Evolutionary conservation across 2,113 vertebrate genomes (phyloP).

Genomic region (Catharus fuscescens): DNA sequence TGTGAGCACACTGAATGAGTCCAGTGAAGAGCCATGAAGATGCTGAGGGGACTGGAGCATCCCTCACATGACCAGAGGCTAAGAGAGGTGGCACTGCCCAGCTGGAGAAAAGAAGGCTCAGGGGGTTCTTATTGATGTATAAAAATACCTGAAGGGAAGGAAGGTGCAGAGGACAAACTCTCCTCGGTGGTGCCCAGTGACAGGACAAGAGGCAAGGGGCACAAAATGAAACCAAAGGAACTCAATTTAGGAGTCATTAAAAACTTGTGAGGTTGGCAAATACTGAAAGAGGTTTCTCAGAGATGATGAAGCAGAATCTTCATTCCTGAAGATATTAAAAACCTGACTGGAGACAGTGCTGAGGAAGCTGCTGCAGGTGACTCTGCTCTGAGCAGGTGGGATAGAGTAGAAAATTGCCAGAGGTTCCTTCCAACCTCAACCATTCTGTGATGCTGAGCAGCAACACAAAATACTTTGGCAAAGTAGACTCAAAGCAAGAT

Average conservation of each 20-base stretch:
- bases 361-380: not conserved
- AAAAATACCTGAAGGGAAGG: not conserved
- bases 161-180: not conserved
- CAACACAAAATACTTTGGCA: not conserved
- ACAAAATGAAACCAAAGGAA: not conserved
- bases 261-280: not conserved
- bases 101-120: not conserved
- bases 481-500: not conserved
- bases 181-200: not conserved
- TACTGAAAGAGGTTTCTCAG: not conserved
- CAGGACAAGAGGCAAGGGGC: not conserved
- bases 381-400: not conserved
- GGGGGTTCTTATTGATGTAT: not conserved
- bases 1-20: fast-evolving
- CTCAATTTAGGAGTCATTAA: not conserved
- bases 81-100: not conserved
- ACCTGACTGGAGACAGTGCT: not conserved
- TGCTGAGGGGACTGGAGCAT: not conserved
- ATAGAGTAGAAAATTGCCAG: not conserved
- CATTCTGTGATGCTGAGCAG: not conserved
- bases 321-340: not conserved
- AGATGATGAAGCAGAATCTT: not conserved
- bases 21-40: not conserved
- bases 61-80: not conserved
- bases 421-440: not conserved